These are phyloP conservation scores for Fulmarus glacialis DNA, from an alignment of 2,113 vertebrate species.

Conservation along the genomic window DNA sequence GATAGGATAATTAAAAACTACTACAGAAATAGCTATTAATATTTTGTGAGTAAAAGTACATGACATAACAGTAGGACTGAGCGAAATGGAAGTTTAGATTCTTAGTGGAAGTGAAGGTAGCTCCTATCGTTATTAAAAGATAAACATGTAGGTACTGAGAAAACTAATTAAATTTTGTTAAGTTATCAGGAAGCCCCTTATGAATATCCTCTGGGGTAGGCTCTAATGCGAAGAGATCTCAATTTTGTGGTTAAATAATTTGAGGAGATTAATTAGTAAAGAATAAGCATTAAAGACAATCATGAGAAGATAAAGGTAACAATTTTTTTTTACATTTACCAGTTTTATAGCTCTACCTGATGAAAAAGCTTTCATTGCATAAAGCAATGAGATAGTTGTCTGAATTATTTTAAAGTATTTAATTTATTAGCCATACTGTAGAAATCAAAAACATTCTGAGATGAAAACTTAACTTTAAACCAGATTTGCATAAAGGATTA, in stretches of 20 bases:
- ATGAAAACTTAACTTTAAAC: constrained; percentile 75
- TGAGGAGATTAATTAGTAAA: constrained; percentile 71
- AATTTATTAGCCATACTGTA: constrained; percentile 18
- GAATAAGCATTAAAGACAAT: constrained; percentile 71
- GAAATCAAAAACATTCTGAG: constrained; percentile 33
- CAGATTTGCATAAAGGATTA: constrained; percentile 87
- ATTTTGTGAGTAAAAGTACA: background rate
- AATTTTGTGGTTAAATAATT: constrained; percentile 67
- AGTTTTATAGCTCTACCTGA: background rate
- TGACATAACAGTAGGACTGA: background rate
- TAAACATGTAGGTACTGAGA: constrained; percentile 33
- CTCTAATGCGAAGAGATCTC: constrained; percentile 47
- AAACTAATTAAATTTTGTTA: constrained; percentile 62
- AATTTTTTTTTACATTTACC: background rate
- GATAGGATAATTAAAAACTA: background rate
- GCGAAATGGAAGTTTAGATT: background rate
- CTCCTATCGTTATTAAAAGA: constrained; percentile 37
- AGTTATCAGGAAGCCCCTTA: constrained; percentile 45
- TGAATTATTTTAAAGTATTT: constrained; percentile 36
- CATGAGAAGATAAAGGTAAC: constrained; percentile 17
- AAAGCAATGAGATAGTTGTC: background rate
- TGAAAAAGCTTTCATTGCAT: constrained; percentile 1
- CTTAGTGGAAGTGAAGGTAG: background rate
- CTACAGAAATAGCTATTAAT: background rate
- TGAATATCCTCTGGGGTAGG: constrained; percentile 24